A percentile compares a stretch with the other conserved stretches of the same genome.
Conservation (phyloP, 2,888 invertebrate genomes). For the Apamea monoglypha region DNA sequence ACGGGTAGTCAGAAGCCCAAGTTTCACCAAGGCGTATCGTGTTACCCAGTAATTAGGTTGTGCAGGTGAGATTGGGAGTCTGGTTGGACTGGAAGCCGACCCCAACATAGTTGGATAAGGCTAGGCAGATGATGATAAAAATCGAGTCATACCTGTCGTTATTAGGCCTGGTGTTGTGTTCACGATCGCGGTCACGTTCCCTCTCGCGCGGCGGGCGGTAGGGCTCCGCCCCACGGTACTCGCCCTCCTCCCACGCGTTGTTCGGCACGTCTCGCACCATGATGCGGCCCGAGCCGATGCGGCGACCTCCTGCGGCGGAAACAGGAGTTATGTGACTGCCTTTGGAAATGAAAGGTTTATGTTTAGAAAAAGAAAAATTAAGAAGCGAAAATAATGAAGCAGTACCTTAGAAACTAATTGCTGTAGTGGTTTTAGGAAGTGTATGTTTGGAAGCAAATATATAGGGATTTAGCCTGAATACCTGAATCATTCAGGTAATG, state of each 20-base stretch:
- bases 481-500: not conserved
- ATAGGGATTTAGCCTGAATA: not conserved
- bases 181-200: slow-evolving; percentile 64
- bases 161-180: slow-evolving; percentile 70
- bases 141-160: slow-evolving; percentile 75
- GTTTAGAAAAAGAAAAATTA: not conserved
- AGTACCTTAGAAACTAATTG: not conserved
- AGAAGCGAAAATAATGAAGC: not conserved
- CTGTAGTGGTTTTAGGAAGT: not conserved
- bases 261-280: slow-evolving; percentile 91
- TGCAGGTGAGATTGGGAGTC: not conserved
- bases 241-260: slow-evolving; percentile 71
- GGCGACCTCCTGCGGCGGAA: slow-evolving; percentile 79
- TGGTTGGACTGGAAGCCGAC: not conserved
- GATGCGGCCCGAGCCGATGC: slow-evolving; percentile 97
- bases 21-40: not conserved
- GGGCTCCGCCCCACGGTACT: slow-evolving; percentile 72
- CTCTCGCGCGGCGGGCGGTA: slow-evolving; percentile 74
- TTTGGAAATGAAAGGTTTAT: not conserved
- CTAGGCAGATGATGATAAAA: not conserved
- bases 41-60: not conserved
- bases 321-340: slow-evolving; percentile 8
- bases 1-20: not conserved
- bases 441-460: not conserved
- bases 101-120: too few relatives aligned